Conservation (phyloP, 2,113 vertebrate genomes). For the Eclectus roratus region DNA sequence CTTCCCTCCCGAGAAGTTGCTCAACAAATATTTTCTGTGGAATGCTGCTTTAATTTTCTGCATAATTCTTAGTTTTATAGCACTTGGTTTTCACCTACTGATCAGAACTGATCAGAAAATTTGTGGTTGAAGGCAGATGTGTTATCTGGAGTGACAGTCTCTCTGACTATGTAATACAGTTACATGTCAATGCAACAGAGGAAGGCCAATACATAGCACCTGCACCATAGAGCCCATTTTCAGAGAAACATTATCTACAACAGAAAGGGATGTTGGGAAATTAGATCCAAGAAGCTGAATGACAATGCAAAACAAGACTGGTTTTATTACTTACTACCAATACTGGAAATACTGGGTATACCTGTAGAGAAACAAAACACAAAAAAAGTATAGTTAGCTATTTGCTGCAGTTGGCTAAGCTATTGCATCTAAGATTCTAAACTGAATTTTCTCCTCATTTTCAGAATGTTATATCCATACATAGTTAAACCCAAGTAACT, state of each 20-base stretch:
- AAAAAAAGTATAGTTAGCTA: slow-evolving; percentile 50
- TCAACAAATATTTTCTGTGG: background rate
- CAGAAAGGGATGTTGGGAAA: slow-evolving; percentile 88
- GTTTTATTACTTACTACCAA: slow-evolving; percentile 95
- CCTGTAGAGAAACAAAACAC: slow-evolving; percentile 81
- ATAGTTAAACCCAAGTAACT: background rate
- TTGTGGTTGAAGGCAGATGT: background rate
- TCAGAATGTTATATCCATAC: background rate
- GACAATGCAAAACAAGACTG: slow-evolving; percentile 82
- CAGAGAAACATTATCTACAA: slow-evolving; percentile 10
- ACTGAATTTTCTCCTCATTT: background rate
- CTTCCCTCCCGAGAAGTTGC: background rate
- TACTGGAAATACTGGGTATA: slow-evolving; percentile 94
- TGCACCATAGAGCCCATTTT: background rate
- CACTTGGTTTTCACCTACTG: background rate
- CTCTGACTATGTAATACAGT: background rate
- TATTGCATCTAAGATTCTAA: background rate
- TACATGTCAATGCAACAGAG: background rate
- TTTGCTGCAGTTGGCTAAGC: background rate
- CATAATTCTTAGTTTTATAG: background rate
- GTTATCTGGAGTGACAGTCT: background rate
- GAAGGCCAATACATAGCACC: slow-evolving; percentile 63
- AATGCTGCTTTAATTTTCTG: background rate
- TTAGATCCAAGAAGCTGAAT: slow-evolving; percentile 72
- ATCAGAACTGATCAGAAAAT: background rate